Evolutionary conservation across 2,113 vertebrate species (phyloP).

Genomic region (Oceanodroma tethys): DNA sequence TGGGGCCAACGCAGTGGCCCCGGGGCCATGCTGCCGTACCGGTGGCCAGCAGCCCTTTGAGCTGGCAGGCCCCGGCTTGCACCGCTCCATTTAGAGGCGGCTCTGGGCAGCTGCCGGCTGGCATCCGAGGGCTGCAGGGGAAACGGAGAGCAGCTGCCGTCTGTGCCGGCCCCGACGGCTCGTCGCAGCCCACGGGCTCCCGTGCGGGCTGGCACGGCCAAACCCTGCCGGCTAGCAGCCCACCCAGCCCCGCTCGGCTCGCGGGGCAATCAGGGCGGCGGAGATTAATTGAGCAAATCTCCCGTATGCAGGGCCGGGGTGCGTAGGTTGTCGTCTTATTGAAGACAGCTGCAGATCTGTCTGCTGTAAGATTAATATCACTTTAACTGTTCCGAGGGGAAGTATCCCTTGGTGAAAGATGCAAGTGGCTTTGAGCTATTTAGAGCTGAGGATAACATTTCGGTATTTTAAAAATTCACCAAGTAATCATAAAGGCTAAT

Average conservation of each 20-base stretch:
- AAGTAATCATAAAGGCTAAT: constrained; percentile 75
- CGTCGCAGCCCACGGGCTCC: not conserved
- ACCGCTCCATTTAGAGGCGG: not conserved
- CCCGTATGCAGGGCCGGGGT: fast-evolving
- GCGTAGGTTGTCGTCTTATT: constrained; percentile 9
- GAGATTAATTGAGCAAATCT: not conserved
- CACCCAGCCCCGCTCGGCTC: fast-evolving
- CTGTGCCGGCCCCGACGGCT: not conserved
- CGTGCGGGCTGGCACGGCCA: fast-evolving
- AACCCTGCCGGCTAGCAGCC: not conserved
- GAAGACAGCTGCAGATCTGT: constrained; percentile 72
- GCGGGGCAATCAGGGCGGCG: fast-evolving
- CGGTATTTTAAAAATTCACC: constrained; percentile 79
- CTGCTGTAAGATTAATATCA: constrained; percentile 47
- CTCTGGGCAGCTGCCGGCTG: not conserved
- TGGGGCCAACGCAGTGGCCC: not conserved
- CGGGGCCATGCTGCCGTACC: fast-evolving
- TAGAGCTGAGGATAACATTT: constrained; percentile 80
- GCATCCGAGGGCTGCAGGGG: not conserved
- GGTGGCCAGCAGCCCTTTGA: not conserved
- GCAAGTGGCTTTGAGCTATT: constrained; percentile 76
- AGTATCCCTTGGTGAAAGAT: constrained; percentile 63
- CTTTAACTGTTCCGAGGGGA: constrained; percentile 75
- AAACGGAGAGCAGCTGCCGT: not conserved
- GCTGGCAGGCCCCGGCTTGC: not conserved